Conservation (phyloP, 2,113 vertebrate genomes). For the Rhadina sibilatrix region DNA sequence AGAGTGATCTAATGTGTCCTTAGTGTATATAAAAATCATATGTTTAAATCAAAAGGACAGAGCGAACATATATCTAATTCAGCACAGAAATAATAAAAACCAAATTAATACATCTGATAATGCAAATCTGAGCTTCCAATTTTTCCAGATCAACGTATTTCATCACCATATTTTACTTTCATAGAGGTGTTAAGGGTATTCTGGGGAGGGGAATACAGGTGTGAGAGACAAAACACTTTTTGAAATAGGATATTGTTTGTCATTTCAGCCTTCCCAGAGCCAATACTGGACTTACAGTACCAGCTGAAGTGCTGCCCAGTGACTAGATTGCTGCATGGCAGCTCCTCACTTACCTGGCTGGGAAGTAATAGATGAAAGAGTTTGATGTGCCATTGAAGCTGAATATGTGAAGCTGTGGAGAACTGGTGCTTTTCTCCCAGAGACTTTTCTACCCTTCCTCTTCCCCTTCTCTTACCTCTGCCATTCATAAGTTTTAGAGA, state of each 20-base stretch:
- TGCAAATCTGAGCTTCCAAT: neutral
- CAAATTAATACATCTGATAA: neutral
- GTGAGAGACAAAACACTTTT: neutral
- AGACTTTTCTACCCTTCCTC: neutral
- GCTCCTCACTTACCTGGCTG: neutral
- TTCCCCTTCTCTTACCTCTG: neutral
- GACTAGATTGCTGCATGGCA: neutral
- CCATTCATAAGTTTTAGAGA: neutral
- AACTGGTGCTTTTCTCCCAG: neutral
- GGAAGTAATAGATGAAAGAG: neutral
- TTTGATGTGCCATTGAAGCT: neutral
- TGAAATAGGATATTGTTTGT: neutral
- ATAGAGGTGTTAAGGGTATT: neutral
- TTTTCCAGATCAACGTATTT: neutral
- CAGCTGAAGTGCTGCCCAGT: neutral
- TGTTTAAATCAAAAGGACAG: conserved; percentile 39
- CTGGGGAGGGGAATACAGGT: neutral
- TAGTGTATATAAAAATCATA: conserved; percentile 45
- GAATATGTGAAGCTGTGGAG: neutral
- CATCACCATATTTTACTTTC: neutral
- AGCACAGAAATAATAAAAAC: neutral
- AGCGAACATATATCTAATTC: neutral
- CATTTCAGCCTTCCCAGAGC: neutral
- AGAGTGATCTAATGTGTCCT: conserved; percentile 17
- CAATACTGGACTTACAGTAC: rapidly evolving